Evolutionary conservation across 2,888 invertebrate species (phyloP).

Genomic region (Sericinus montela): DNA sequence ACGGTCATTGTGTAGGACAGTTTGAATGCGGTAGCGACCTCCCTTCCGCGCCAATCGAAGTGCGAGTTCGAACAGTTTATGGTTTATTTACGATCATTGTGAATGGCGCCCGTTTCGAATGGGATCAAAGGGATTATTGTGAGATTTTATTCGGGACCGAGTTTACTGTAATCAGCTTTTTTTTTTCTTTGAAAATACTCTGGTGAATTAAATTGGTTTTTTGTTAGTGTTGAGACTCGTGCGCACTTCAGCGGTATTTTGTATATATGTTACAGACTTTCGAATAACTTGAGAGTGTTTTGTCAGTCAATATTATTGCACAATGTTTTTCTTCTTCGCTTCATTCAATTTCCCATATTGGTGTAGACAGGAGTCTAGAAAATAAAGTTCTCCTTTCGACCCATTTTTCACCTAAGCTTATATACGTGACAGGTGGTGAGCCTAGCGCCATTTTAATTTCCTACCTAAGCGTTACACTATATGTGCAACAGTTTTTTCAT

Average conservation of each 20-base stretch:
- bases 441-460: no score
- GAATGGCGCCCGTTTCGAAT: slow-evolving; percentile 41
- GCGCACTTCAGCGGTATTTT: not conserved
- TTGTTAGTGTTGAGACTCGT: not conserved
- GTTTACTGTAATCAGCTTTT: slow-evolving; percentile 24
- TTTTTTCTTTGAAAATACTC: slow-evolving; percentile 20
- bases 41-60: slow-evolving; percentile 39
- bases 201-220: slow-evolving; percentile 24
- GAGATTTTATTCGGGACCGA: slow-evolving; percentile 32
- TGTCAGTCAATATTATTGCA: no score
- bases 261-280: no score
- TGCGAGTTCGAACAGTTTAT: slow-evolving; percentile 41
- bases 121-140: slow-evolving; percentile 42
- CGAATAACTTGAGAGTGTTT: no score
- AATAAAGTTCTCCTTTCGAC: no score
- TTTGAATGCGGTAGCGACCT: slow-evolving; percentile 39
- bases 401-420: no score
- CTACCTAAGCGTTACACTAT: no score
- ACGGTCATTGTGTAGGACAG: slow-evolving; percentile 6
- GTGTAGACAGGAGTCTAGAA: no score
- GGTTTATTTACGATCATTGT: slow-evolving; percentile 46
- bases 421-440: no score
- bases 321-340: no score
- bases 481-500: no score
- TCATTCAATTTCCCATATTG: no score